phyloP scores from a whole-genome alignment of 64 coral and sea anemone species.

The Montipora cactus region DNA sequence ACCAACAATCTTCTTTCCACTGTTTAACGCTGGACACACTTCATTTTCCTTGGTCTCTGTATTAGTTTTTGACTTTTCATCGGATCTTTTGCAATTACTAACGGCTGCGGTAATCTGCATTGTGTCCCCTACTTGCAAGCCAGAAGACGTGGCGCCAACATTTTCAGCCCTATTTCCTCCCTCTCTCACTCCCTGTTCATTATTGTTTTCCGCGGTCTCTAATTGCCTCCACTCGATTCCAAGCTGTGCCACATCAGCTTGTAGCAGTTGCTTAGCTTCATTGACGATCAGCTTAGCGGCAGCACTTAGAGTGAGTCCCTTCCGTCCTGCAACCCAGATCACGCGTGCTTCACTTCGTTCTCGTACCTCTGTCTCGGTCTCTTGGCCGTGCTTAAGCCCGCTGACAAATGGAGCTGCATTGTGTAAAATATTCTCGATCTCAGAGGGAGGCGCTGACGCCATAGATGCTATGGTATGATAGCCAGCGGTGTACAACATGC shows the following conservation, averaged over 20 bases:
- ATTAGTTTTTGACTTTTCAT: neutral
- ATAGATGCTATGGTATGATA: constrained; percentile 88
- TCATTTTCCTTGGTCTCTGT: neutral
- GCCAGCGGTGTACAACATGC: constrained; percentile 95
- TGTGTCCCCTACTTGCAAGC: neutral
- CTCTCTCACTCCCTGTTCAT: neutral
- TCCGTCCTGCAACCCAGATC: constrained; percentile 89
- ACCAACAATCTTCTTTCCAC: neutral
- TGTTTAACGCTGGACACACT: neutral
- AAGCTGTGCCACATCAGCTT: constrained; percentile 89
- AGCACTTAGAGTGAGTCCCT: constrained; percentile 71
- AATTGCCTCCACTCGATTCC: constrained; percentile 89
- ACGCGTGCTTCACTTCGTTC: constrained; percentile 79
- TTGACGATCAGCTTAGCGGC: constrained; percentile 72
- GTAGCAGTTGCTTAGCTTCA: constrained; percentile 77
- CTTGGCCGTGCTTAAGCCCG: constrained; percentile 64
- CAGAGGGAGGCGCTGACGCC: constrained; percentile 63
- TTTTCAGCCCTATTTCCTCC: neutral
- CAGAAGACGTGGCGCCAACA: neutral
- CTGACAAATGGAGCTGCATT: constrained; percentile 94
- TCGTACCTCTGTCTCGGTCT: constrained; percentile 86
- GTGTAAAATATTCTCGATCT: constrained; percentile 80
- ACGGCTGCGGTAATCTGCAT: neutral
- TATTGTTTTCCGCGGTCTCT: neutral
- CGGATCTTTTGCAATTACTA: neutral